Evolutionary conservation across 2,113 vertebrate genomes (phyloP), one percentile per base, ranked within the genome.

Genomic region (Cavia aperea): DNA sequence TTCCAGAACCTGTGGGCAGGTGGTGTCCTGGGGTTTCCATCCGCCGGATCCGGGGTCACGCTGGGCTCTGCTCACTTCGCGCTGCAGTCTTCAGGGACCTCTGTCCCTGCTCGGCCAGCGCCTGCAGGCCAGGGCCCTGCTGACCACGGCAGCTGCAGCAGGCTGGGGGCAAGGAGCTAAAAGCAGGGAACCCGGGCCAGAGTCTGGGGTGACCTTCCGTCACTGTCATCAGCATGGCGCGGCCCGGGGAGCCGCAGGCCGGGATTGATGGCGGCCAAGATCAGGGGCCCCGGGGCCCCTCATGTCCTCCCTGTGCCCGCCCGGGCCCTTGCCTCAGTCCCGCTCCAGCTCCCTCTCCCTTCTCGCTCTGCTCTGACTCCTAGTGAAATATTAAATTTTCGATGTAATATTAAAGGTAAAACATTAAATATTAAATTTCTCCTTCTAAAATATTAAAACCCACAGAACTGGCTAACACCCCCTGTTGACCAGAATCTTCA

Each of bases 181-280:
- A 98, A 98, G 96, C 96, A 97, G 0, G 97, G 98, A 97, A 98
- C 98, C 95, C 72, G 94, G 49, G 97, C 96, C 0, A 98, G 98
- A 1, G 98, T 98, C 96, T 98, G 97, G 98, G 96, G 1, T 97
- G 96, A 36, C 93, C 36, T 26, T 11, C 12, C 90, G 21, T 19
- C 56, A 5, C 4, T 2, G 13, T 13, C 1, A n/a, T 46, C 84
- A 36, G 92, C 19, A 23, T 26, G 93, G 60, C 58, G 21, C 70
- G 90, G n/a, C 46, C 26, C 8, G 63, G 39, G 0, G 56, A 36
- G 21, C 0, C 0, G 36, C 3, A 39, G 18, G 49, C 81, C 0
- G 58, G 58, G 72, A 81, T 70, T 81, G 60, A 39, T 9, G 31
- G n/a, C 0, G n/a, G 65, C 36, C 36, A 24, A 31, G 92, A 23